These are phyloP conservation scores for Dendrocincla fuliginosa DNA, from an alignment of 2,797 vertebrate genomes.

Conservation along the genomic window DNA sequence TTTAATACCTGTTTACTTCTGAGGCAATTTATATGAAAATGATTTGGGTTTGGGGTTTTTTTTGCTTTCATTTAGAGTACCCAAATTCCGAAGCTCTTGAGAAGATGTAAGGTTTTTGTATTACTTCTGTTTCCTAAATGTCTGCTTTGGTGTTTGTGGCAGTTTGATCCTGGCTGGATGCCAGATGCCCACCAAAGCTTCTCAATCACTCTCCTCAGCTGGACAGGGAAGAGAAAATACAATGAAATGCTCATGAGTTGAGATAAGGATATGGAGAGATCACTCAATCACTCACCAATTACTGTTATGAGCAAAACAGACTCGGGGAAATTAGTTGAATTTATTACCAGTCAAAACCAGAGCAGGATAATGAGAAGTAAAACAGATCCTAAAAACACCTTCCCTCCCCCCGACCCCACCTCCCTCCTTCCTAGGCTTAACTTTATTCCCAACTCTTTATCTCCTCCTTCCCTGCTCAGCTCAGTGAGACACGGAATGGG, in stretches of 20 bases:
- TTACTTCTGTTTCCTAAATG: background rate
- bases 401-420: background rate
- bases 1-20: background rate
- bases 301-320: background rate
- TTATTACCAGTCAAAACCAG: background rate
- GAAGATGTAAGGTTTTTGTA: background rate
- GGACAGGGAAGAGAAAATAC: background rate
- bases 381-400: background rate
- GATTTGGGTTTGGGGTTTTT: background rate
- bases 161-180: background rate
- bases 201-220: background rate
- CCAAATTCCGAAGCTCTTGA: background rate
- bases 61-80: background rate
- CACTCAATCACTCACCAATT: background rate
- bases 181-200: background rate
- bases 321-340: background rate
- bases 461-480: background rate
- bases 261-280: background rate
- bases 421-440: background rate
- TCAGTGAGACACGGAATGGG: background rate
- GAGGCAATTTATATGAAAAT: background rate
- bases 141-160: background rate
- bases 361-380: background rate
- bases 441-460: background rate
- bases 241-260: background rate